Evolutionary conservation across 2,113 vertebrate genomes (phyloP).

Genomic region (Oreochromis aureus): DNA sequence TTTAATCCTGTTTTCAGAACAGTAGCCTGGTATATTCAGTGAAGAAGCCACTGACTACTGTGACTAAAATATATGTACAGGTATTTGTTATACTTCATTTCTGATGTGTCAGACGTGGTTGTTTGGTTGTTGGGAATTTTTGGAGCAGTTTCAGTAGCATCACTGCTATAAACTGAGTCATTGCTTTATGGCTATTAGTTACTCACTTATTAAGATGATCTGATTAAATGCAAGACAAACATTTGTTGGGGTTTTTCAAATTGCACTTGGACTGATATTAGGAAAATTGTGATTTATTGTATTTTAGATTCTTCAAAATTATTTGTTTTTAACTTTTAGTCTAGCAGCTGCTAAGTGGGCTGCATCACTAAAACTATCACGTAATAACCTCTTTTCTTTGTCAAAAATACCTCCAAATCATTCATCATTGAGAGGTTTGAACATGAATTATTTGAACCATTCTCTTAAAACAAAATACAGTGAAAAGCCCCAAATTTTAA

Average conservation of each 20-base stretch:
- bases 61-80: neutral
- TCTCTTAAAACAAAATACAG: neutral
- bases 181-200: neutral
- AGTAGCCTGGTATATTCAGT: neutral
- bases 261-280: neutral
- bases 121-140: neutral
- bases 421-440: neutral
- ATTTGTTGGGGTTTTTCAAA: neutral
- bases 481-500: neutral
- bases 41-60: neutral
- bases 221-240: neutral
- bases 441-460: neutral
- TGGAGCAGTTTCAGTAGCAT: neutral
- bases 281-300: neutral
- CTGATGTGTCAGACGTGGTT: neutral
- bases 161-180: neutral
- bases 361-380: neutral
- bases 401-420: neutral
- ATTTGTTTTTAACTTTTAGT: neutral
- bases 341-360: neutral
- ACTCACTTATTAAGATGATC: neutral
- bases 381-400: neutral
- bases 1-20: neutral
- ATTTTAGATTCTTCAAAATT: neutral
- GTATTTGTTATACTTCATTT: neutral